These are phyloP conservation scores for Drosophila virilis DNA, from an alignment of 1,140 invertebrate genomes.

Conservation along the genomic window DNA sequence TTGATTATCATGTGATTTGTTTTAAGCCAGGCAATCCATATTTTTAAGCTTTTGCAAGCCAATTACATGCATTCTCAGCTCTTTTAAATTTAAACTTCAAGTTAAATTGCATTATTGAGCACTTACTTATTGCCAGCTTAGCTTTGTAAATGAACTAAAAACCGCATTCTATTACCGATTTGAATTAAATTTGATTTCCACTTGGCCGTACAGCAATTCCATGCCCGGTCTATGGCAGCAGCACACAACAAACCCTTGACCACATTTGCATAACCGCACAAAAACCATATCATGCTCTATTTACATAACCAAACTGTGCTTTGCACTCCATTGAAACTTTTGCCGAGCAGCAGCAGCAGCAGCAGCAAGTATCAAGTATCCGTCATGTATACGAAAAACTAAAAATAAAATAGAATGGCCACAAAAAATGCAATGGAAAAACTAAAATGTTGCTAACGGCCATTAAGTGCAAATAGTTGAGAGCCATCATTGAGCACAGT, in stretches of 20 bases:
- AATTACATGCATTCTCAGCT: neutral
- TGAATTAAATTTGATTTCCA: conserved; percentile 47
- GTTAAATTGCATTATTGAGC: neutral
- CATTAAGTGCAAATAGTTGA: conserved; percentile 53
- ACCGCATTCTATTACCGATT: conserved; percentile 26
- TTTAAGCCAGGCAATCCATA: neutral
- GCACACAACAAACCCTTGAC: conserved; percentile 20
- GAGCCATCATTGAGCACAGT: conserved; percentile 24
- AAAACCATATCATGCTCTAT: conserved; percentile 54
- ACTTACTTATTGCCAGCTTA: conserved; percentile 2
- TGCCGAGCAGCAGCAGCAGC: conserved; percentile 22
- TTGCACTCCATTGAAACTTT: conserved; percentile 53
- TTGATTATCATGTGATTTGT: neutral
- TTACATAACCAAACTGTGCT: conserved; percentile 53
- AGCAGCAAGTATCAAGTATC: conserved; percentile 44
- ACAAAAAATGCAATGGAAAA: conserved; percentile 39
- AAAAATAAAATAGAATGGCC: conserved; percentile 28
- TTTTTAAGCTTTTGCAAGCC: neutral
- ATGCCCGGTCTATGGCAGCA: neutral
- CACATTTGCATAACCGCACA: conserved; percentile 47
- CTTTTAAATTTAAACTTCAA: neutral
- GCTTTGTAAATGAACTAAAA: conserved; percentile 3
- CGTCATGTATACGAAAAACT: conserved; percentile 43
- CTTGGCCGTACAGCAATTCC: conserved; percentile 29
- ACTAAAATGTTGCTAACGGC: conserved; percentile 53